Percentiles rank a stretch among this genome's conserved stretches.
phyloP scores from a whole-genome alignment of 2,888 invertebrate species.

The Griposia aprilina region DNA sequence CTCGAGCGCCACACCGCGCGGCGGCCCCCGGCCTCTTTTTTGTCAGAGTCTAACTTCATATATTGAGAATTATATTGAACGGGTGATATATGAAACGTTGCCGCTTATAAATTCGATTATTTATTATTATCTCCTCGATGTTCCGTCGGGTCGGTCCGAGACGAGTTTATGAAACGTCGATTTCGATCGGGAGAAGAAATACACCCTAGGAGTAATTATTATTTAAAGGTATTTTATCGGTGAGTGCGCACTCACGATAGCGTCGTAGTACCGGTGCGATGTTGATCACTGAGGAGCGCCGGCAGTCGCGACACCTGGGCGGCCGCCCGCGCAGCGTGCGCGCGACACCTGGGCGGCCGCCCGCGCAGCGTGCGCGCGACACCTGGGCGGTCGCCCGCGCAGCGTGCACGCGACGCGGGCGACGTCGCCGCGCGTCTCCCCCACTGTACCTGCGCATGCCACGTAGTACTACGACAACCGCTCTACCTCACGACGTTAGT shows the following conservation, averaged over 20 bases:
- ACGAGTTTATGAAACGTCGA: slow-evolving; percentile 90
- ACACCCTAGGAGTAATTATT: slow-evolving; percentile 89
- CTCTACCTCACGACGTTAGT: slow-evolving; percentile 88
- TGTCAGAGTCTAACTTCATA: slow-evolving; percentile 89
- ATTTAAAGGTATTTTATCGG: slow-evolving; percentile 87
- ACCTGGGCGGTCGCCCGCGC: slow-evolving; percentile 44
- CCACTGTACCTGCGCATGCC: slow-evolving; percentile 72
- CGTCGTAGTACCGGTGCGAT: slow-evolving; percentile 87
- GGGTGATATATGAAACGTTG: slow-evolving; percentile 91
- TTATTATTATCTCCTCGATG: slow-evolving; percentile 90
- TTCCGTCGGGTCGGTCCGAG: slow-evolving; percentile 89
- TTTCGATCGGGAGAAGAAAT: slow-evolving; percentile 90
- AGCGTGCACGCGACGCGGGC: slow-evolving; percentile 40
- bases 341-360: slow-evolving; percentile 44
- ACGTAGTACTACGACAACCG: slow-evolving; percentile 82
- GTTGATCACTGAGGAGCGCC: slow-evolving; percentile 87
- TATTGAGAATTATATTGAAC: slow-evolving; percentile 90
- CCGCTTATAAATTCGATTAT: slow-evolving; percentile 89
- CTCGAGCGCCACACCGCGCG: slow-evolving; percentile 84
- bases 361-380: slow-evolving; percentile 44
- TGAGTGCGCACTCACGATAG: slow-evolving; percentile 86
- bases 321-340: slow-evolving; percentile 36
- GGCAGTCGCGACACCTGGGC: slow-evolving; percentile 54
- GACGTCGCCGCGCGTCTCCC: slow-evolving; percentile 57
- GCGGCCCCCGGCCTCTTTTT: slow-evolving; percentile 83